Base-by-base conservation (phyloP, 2,797 vertebrate genomes). In the Sphenodon punctatus region DNA sequence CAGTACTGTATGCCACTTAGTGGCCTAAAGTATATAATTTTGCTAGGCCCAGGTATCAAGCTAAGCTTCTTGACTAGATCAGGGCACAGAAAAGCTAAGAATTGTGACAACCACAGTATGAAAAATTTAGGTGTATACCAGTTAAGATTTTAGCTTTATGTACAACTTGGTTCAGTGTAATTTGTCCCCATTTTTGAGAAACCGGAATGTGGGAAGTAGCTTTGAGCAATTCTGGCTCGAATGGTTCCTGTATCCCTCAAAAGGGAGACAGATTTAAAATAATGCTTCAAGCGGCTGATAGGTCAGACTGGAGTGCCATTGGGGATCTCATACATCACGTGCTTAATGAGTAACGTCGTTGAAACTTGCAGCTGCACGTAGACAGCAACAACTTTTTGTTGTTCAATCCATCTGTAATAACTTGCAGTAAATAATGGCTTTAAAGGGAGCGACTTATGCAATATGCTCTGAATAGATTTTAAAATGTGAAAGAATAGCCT, bases 51-150 rank as follows among this genome's bases (percentile, higher is more conserved):
- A 43, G 17, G 39, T 34, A 3, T 70, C 53, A 7, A 17, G 38
- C 48, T 72, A 41, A 65, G 82, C 73, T 70, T 43, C 30, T 73
- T 77, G 49, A 58, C 22, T 73, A 43, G 77, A 73, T 85, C 73
- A 76, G 73, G 68, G 81, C 83, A 63, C 76, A 74, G 63, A 82
- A 58, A 76, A 78, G 71, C 78, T 63, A 73, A 84, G 75, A 79
- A 49, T 70, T 64, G 66, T 61, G 27, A 46, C 27, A 10, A 1
- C 1, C 36, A 27, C 51, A 77, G 30, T 43, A 42, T 60, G 75
- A 74, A 36, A 91, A 43, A 78, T 79, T 42, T 75, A 78, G 67
- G 45, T 89, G 79, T 66, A 83, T 86, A 88, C 76, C 81, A 90
- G 74, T 79, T 10, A 41, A 38, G 30, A 46, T 79, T 53, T 53